phyloP scores from a whole-genome alignment of 2,797 vertebrate species.

The Pampus argenteus region DNA sequence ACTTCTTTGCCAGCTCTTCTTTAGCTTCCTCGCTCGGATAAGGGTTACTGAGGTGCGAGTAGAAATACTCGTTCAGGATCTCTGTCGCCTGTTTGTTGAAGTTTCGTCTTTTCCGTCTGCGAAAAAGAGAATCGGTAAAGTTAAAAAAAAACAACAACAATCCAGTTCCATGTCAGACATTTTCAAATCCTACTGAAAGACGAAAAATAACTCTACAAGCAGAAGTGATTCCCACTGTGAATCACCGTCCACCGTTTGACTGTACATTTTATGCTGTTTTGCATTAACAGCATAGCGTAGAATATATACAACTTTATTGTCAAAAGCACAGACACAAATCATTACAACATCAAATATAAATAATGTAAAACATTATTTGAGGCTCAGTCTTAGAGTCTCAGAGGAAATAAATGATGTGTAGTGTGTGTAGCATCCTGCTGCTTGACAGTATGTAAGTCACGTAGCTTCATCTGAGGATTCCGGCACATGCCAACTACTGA shows the following conservation, averaged over 20 bases:
- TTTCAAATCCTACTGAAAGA: neutral
- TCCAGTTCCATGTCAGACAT: neutral
- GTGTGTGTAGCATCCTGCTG: too few relatives aligned
- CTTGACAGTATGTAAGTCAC: too few relatives aligned
- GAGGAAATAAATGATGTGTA: too few relatives aligned
- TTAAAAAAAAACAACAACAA: constrained; percentile 3
- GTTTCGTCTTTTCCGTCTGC: constrained; percentile 97
- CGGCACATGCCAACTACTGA: too few relatives aligned
- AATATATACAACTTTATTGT: too few relatives aligned
- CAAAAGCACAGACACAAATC: too few relatives aligned
- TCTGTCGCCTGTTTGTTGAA: constrained; percentile 99
- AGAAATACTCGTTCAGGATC: constrained; percentile 99
- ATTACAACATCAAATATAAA: too few relatives aligned
- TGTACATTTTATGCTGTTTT: neutral
- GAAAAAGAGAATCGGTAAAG: neutral
- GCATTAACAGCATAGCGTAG: too few relatives aligned
- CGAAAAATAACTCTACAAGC: neutral
- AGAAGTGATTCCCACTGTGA: neutral
- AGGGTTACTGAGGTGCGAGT: constrained; percentile 99
- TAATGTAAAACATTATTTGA: too few relatives aligned
- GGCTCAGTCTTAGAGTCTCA: neutral
- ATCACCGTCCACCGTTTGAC: too few relatives aligned
- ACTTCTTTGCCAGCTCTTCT: constrained; percentile 99
- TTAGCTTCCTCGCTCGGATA: constrained; percentile 99
- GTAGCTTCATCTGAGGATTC: too few relatives aligned